Evolutionary conservation across 2,113 vertebrate species (phyloP).

Genomic region (Apteryx mantelli): DNA sequence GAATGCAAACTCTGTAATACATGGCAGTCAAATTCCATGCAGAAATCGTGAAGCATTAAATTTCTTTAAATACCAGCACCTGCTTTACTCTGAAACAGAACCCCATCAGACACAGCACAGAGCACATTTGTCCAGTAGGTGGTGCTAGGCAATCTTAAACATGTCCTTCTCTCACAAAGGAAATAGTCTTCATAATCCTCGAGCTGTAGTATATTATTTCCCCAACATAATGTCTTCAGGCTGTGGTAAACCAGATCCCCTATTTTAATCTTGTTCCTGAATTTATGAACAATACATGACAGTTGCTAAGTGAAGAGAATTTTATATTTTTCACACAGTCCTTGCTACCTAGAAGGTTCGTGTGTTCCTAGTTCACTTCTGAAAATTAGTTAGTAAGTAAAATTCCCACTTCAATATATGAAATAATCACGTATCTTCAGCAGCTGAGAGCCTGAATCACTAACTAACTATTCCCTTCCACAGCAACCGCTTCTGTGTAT

Average conservation of each 20-base stretch:
- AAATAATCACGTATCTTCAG: not conserved
- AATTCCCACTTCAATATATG: not conserved
- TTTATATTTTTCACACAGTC: not conserved
- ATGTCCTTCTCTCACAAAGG: not conserved
- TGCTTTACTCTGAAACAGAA: not conserved
- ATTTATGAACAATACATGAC: not conserved
- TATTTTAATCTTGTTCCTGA: not conserved
- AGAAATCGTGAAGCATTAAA: too few relatives aligned
- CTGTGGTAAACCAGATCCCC: not conserved
- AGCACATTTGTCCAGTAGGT: conserved; percentile 28
- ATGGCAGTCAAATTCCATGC: not conserved
- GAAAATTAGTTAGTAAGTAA: not conserved
- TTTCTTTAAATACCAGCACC: not conserved
- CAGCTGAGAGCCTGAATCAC: not conserved
- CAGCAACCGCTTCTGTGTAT: not conserved
- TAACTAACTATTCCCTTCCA: not conserved
- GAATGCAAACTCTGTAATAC: not conserved
- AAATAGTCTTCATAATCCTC: not conserved
- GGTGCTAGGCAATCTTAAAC: not conserved
- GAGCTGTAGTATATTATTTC: accelerated
- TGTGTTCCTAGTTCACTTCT: not conserved
- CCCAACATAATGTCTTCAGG: not conserved
- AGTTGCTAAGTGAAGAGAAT: not conserved
- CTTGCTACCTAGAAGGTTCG: not conserved
- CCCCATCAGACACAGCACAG: not conserved